These are phyloP conservation scores for Maconellicoccus hirsutus DNA, from an alignment of 1,140 invertebrate species.

Conservation along the genomic window DNA sequence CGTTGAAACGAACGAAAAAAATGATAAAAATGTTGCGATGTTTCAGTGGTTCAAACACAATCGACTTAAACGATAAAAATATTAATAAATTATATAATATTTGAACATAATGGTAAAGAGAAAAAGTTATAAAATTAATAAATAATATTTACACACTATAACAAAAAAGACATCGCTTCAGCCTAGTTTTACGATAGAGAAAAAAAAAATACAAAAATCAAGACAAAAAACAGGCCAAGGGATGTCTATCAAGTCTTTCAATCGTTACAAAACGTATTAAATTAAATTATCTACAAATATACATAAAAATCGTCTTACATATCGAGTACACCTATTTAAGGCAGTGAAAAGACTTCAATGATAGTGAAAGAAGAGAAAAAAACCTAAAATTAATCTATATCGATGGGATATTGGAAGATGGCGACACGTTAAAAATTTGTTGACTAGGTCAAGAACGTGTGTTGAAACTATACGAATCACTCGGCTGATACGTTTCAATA, in stretches of 20 bases:
- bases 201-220: not conserved
- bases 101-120: conserved; percentile 16
- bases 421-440: not conserved
- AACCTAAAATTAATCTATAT: not conserved
- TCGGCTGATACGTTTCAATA: not conserved
- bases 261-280: not conserved
- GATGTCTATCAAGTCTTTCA: conserved; percentile 19
- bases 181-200: conserved; percentile 6
- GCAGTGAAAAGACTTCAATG: not conserved
- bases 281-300: conserved; percentile 11
- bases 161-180: conserved; percentile 15
- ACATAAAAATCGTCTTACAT: not conserved
- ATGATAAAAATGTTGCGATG: not conserved
- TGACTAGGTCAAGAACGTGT: not conserved
- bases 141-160: conserved; percentile 14
- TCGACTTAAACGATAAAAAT: not conserved
- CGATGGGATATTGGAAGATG: not conserved
- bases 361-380: not conserved
- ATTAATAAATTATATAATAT: conserved; percentile 16
- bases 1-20: not conserved
- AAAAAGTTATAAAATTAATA: not conserved
- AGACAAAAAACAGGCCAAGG: conserved; percentile 10
- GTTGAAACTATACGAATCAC: not conserved
- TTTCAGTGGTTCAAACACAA: not conserved
- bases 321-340: not conserved